These are phyloP conservation scores for Cephus spinipes DNA, from an alignment of 2,888 invertebrate species.

Conservation along the genomic window DNA sequence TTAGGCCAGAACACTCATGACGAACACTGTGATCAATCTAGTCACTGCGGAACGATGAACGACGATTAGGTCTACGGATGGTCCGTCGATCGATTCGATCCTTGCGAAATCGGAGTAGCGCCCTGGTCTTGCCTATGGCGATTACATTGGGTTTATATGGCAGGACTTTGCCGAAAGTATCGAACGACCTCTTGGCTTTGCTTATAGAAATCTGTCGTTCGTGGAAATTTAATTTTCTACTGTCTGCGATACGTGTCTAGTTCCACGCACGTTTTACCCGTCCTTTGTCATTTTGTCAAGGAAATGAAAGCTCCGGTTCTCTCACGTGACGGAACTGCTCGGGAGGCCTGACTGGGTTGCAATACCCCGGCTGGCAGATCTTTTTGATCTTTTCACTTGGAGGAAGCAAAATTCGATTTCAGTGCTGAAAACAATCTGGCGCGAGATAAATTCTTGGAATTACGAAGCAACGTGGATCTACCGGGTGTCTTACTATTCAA, in stretches of 20 bases:
- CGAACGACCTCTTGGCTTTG: not conserved
- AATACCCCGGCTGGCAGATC: too few relatives aligned
- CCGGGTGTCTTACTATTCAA: not conserved
- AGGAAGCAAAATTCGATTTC: not conserved
- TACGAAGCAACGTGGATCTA: constrained; percentile 11
- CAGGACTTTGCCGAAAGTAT: not conserved
- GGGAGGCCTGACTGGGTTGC: too few relatives aligned
- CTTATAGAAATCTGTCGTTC: not conserved
- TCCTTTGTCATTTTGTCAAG: not conserved
- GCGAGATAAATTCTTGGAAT: constrained; percentile 14
- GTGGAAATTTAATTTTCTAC: not conserved
- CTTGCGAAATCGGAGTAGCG: constrained; percentile 8
- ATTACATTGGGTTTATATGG: not conserved
- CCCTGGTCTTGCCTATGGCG: constrained; percentile 14
- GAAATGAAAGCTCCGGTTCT: not conserved
- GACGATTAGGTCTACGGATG: not conserved
- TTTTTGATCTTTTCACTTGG: not conserved
- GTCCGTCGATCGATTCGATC: not conserved
- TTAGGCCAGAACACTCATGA: not conserved
- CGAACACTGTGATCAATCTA: not conserved
- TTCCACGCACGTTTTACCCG: not conserved
- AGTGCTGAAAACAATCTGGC: not conserved
- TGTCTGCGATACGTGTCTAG: not conserved
- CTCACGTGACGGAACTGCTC: not conserved
- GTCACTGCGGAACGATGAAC: constrained; percentile 3